Evolutionary conservation across 1,140 invertebrate species (phyloP), one percentile per base, ranked within the genome.

Genomic region (Sarcophaga peregrina): DNA sequence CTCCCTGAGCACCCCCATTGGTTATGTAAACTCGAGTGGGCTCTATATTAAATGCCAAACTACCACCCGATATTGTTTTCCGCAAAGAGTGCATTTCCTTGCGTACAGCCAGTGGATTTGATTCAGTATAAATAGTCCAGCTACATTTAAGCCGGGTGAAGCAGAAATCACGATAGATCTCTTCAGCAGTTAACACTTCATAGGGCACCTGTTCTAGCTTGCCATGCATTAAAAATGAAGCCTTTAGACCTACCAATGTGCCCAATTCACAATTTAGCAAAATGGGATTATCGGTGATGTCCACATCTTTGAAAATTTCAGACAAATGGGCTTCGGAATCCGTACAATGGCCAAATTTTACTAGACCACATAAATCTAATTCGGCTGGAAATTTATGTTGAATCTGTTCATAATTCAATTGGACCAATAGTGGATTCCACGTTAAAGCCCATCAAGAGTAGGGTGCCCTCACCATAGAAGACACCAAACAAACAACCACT

Each of bases 211-310:
- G 91, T 88, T 94, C 93, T 82, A 96, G 91, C 86, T 94, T 94
- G 84, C 94, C 93, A 91, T 95, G 94, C 15, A 94, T 92, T 83
- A 95, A 92, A 87, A 95, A 93, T 84, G 93, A 93, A 11, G 94
- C 92, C 86, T 93, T 91, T 78, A 95, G 86, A 20, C 92, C 92
- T 83, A 92, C 92, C 78, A 91, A 87, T 13, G 92, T 91, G 83
- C 91, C 91, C 37, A 93, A 83, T n/a, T 91, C 91, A 85, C 92
- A 93, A 85, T 93, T 93, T 46, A 95, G 90, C 83, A 95, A 91
- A 62, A 95, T 91, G 47, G 94, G 95, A 91, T 95, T 95, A 87
- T 95, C 95, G 76, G 95, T 95, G 82, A 95, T 93, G 89, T 95
- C 94, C 85, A 95, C 93, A 87, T 94, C 93, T 92, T 94, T 93